Evolutionary conservation across 2,113 vertebrate genomes (phyloP).

Genomic region (Phaethornis superciliosus): DNA sequence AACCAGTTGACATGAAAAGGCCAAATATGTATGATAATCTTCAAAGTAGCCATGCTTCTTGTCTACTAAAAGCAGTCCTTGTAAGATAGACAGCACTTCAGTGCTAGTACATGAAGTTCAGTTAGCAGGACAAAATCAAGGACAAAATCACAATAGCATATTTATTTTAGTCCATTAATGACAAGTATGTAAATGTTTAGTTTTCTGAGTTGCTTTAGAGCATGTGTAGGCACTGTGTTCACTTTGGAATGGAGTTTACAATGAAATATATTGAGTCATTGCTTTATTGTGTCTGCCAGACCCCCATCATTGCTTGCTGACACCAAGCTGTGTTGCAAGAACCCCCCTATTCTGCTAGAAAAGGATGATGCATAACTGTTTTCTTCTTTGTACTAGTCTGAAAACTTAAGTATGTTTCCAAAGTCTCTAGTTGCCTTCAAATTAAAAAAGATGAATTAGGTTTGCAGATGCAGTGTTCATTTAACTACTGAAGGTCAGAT

Average conservation of each 20-base stretch:
- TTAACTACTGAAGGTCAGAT: neutral
- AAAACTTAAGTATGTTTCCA: neutral
- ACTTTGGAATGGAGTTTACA: neutral
- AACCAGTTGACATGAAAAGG: rapidly evolving
- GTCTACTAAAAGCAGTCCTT: neutral
- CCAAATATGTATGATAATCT: neutral
- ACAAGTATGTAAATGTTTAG: neutral
- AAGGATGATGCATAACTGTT: neutral
- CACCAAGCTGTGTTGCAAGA: neutral
- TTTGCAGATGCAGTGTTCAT: neutral
- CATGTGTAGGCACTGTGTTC: rapidly evolving
- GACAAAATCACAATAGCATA: neutral
- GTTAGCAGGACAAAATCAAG: neutral
- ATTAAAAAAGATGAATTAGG: neutral
- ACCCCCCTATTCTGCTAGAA: neutral
- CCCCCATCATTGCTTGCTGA: neutral
- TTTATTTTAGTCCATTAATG: neutral
- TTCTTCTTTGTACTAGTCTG: neutral
- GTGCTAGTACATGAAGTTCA: neutral
- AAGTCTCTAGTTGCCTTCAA: neutral
- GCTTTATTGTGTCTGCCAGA: neutral
- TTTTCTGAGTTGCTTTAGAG: neutral
- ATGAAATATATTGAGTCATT: neutral
- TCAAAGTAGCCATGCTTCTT: neutral
- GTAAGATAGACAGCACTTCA: neutral